Base-by-base conservation (phyloP, 2,888 invertebrate species). In the Synanthedon andrenaeformis region DNA sequence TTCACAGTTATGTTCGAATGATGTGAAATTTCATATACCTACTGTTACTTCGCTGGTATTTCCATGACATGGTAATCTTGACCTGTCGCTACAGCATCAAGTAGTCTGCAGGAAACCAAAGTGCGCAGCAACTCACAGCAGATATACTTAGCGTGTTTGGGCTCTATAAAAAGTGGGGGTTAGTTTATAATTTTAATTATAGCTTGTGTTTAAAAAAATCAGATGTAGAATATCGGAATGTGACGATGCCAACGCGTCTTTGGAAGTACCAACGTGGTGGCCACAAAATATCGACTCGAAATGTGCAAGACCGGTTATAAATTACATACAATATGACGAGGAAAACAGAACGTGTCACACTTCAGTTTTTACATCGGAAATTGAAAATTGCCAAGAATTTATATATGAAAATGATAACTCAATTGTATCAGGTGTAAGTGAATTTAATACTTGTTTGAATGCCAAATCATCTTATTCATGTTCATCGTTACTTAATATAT, bases 221-320 rank as follows among this genome's bases (percentile, higher is more conserved):
- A 82, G 82, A 65, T 82, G 83, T 57, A 64, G 67, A 8, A 69
- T 82, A 3, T 75, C 80, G 23, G 76, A 77, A 64, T 82, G 82
- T 59, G 82, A 82, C 56, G 62, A 53, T 28, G 53, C 41, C 8
- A 64, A 66, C 42, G 59, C 70, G 3, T 63, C 59, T 3, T 60
- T 70, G 1, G 62, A 66, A 8, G 63, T 58, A 19, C 82, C 82
- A 2, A 51, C 54, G 2, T 83, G 82, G 81, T 83, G 82, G 82
- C 81, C 82, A 0, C 57, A 67, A 50, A 62, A 67, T 11, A 62
- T 70, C 1, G 72, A 82, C 50, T 41, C 67, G 0, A 76, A 72
- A 59, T 83, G 82, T 55, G 63, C 66, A 14, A 70, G 64, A 52
- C 82, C 82, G 1, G 61, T 74, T 13, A 49, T 79, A 3, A 66